A percentile compares a stretch with the other conserved stretches of the same genome.
These are phyloP conservation scores for Ariolimax columbianus DNA, from an alignment of 2,888 invertebrate species.

Conservation along the genomic window DNA sequence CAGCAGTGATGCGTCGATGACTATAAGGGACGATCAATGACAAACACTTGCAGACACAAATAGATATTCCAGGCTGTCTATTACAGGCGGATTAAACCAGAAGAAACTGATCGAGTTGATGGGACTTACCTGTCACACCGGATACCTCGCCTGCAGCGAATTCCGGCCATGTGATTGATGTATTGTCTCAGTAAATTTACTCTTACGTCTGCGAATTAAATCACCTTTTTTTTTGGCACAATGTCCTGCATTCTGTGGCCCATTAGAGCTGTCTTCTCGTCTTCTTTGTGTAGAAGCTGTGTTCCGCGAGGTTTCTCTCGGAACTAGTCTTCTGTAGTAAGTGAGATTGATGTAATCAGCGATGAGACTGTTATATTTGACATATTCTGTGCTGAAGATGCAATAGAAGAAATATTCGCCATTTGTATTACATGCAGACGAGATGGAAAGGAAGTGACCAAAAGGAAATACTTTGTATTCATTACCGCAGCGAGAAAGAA, in stretches of 20 bases:
- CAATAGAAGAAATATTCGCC: neutral
- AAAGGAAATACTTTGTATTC: neutral
- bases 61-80: conserved; percentile 47
- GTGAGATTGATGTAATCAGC: neutral
- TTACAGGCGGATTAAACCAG: conserved; percentile 41
- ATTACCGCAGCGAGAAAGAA: neutral
- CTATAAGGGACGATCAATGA: conserved; percentile 46
- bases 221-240: conserved; percentile 6
- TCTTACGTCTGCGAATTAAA: conserved; percentile 38
- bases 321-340: neutral
- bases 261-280: conserved; percentile 9
- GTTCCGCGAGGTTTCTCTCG: neutral
- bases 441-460: too few relatives aligned
- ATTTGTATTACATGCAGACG: too few relatives aligned
- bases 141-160: conserved; percentile 33
- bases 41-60: conserved; percentile 47
- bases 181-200: conserved; percentile 37
- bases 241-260: neutral
- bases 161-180: conserved; percentile 33
- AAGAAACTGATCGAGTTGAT: conserved; percentile 39
- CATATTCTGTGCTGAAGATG: neutral
- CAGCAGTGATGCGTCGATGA: conserved; percentile 39
- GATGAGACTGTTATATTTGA: neutral
- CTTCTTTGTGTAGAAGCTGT: neutral
- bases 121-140: conserved; percentile 40